These are phyloP conservation scores for Camelus dromedarius DNA, from an alignment of 2,113 vertebrate genomes.

Conservation along the genomic window DNA sequence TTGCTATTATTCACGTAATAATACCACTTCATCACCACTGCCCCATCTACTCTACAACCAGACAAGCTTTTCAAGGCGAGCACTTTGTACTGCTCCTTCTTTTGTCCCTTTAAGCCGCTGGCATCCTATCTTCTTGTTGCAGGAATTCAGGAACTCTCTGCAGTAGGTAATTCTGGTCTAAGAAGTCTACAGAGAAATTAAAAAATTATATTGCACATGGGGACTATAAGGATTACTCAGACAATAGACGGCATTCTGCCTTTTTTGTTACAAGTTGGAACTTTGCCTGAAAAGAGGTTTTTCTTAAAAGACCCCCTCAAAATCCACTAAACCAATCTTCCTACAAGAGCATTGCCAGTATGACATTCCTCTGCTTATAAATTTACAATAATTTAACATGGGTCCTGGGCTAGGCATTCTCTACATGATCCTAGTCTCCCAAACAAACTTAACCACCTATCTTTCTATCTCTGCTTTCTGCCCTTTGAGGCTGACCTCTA, in stretches of 20 bases:
- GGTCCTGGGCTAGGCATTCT: background rate
- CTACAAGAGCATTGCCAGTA: background rate
- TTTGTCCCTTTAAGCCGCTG: background rate
- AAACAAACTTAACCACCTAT: conserved; percentile 16
- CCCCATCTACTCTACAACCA: background rate
- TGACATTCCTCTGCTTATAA: conserved; percentile 7
- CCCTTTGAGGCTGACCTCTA: background rate
- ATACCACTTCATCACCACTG: background rate
- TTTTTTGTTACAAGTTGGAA: conserved; percentile 4
- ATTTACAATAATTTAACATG: conserved; percentile 4
- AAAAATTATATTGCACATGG: background rate
- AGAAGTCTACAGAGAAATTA: background rate
- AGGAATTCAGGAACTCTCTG: background rate
- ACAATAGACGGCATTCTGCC: background rate
- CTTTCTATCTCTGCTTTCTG: background rate
- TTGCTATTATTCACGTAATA: background rate
- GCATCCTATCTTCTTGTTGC: background rate
- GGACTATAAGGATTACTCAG: background rate
- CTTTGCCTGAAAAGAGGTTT: background rate
- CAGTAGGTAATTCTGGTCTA: conserved; percentile 19
- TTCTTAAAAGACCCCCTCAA: background rate
- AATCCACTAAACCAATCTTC: conserved; percentile 27
- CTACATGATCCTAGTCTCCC: background rate
- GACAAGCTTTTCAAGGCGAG: background rate
- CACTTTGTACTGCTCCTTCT: background rate